Percentiles rank a stretch among this genome's conserved stretches.
These are phyloP conservation scores for Drosophila cognata DNA, from an alignment of 2,888 invertebrate genomes.

Conservation along the genomic window DNA sequence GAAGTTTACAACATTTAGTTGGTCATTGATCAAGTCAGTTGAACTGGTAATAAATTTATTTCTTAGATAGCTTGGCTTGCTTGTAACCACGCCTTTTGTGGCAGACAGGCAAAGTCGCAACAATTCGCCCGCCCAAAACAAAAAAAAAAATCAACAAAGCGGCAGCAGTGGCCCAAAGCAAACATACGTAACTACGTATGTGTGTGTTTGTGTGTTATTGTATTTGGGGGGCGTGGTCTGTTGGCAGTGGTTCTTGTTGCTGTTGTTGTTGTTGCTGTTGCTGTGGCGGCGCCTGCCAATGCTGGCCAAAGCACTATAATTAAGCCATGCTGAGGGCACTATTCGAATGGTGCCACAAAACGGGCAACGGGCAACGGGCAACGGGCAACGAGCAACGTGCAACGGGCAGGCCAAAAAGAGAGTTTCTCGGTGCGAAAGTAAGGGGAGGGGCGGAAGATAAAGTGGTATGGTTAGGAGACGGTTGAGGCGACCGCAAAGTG, in stretches of 20 bases:
- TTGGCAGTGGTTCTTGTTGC: conserved; percentile 53
- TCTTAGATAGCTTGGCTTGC: conserved; percentile 14
- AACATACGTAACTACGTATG: conserved; percentile 24
- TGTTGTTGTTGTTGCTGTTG: conserved; percentile 48
- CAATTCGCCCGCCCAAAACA: conserved; percentile 29
- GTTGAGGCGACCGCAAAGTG: conserved; percentile 41
- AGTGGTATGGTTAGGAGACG: not conserved
- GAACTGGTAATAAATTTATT: conserved; percentile 40
- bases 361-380: conserved; percentile 41
- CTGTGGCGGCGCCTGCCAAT: conserved; percentile 67
- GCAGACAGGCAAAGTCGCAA: conserved; percentile 31
- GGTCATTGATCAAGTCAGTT: conserved; percentile 34
- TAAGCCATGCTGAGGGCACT: conserved; percentile 83
- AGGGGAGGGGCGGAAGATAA: not conserved
- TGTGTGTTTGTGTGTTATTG: conserved; percentile 34
- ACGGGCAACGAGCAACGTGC: conserved; percentile 45
- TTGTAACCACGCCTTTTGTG: conserved; percentile 46
- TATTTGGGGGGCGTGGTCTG: conserved; percentile 70
- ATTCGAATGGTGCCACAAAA: conserved; percentile 57
- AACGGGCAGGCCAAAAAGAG: conserved; percentile 16
- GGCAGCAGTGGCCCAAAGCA: conserved; percentile 61
- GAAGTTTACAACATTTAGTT: conserved; percentile 17
- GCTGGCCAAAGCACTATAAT: conserved; percentile 83
- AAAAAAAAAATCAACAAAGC: conserved; percentile 38
- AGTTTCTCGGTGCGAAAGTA: conserved; percentile 5